Evolutionary conservation across 2,797 vertebrate species (phyloP).

Genomic region (Lagorchestes hirsutus): DNA sequence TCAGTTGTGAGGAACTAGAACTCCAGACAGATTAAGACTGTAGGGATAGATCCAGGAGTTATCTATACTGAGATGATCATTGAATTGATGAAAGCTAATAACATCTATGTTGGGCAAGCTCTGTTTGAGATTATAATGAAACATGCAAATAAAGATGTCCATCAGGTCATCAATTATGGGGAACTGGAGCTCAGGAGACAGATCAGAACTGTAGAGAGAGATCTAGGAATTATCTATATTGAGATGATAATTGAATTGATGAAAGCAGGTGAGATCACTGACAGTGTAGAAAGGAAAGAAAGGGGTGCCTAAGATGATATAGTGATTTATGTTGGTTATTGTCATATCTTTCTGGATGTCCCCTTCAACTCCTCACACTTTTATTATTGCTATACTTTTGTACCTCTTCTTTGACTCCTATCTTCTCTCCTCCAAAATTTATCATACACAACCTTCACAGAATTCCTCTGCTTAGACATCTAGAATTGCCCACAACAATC

Average conservation of each 20-base stretch:
- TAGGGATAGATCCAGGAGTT: neutral
- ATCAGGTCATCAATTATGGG: neutral
- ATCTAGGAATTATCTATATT: neutral
- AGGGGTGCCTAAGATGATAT: neutral
- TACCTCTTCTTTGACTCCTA: neutral
- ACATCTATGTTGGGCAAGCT: neutral
- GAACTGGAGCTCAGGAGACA: neutral
- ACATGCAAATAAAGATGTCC: neutral
- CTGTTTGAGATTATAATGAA: neutral
- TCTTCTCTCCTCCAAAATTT: neutral
- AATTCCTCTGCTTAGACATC: neutral
- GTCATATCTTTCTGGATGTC: neutral
- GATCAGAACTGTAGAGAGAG: neutral
- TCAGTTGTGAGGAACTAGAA: neutral
- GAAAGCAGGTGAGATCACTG: neutral
- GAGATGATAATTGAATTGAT: neutral
- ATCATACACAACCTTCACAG: neutral
- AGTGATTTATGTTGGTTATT: neutral
- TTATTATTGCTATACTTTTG: neutral
- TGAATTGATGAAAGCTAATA: neutral
- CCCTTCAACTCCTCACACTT: neutral
- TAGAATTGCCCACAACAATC: neutral
- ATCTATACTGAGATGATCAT: neutral
- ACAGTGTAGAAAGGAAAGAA: neutral
- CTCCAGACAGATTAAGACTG: neutral